Base-by-base conservation (phyloP, 2,888 invertebrate species). In the Drosophila subsilvestris region DNA sequence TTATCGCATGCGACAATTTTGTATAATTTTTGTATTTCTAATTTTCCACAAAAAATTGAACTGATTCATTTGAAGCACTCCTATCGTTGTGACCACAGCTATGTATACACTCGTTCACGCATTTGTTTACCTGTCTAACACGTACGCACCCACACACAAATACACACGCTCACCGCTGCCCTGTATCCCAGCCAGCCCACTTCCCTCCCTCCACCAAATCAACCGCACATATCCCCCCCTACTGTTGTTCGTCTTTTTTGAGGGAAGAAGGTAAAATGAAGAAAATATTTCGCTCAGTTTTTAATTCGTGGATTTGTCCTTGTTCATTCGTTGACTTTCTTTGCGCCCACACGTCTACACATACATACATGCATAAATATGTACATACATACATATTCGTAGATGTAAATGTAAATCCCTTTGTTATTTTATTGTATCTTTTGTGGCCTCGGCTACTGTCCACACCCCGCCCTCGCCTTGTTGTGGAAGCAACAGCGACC, bases 361-460 rank as follows among this genome's bases (percentile, higher is more conserved):
- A 51, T 32, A 51, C n/a, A n/a, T n/a, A n/a, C n/a, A n/a, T n/a
- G n/a, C n/a, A n/a, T n/a, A n/a, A 37, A 14, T 25, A 25, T 3
- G 4, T 25, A 5, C 25, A 25, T 25, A 29, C 14, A 37, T 18
- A 53, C 12, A 37, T 18, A 17, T 12, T 37, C 6, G 14, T 42
- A 22, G 47, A 48, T 45, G 56, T 63, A 72, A 32, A 32, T 32
- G 32, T 32, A 32, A 32, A 32, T 63, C 49, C 68, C 50, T 43
- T 58, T 78, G 68, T 81, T 81, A 74, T 79, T 71, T 77, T 71
- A 78, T 86, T 27, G 9, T 9, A 2, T 27, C n/a, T 37, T 37
- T 69, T 67, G 66, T 57, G 68, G 67, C 67, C 66, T 66, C 65
- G 66, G 71, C 66, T 65, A 72, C 29, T 45, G 61, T 48, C 47